Evolutionary conservation across 2,888 invertebrate genomes (phyloP).

Genomic region (Drosophila nigricruria): DNA sequence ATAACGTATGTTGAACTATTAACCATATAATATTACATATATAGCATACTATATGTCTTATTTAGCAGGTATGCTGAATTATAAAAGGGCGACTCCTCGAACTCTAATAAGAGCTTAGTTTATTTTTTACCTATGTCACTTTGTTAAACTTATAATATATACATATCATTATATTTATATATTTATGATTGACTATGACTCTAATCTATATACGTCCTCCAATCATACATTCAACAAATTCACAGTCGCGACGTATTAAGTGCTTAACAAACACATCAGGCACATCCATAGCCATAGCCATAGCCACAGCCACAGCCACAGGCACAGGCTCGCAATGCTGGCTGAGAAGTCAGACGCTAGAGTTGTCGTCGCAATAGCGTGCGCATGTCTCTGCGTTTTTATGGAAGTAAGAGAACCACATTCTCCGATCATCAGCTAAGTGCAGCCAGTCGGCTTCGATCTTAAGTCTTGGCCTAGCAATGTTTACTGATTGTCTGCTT

Average conservation of each 20-base stretch:
- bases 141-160: too few species aligned
- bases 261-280: neutral
- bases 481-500: slow-evolving; percentile 10
- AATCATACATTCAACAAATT: neutral
- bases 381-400: neutral
- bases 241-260: slow-evolving; percentile 7
- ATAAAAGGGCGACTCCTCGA: too few species aligned
- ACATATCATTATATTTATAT: too few species aligned
- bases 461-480: neutral
- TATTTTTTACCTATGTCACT: neutral
- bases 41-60: too few species aligned
- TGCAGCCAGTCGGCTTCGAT: slow-evolving; percentile 3
- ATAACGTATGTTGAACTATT: too few species aligned
- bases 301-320: neutral
- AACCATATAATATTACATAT: too few species aligned
- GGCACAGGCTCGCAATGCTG: neutral
- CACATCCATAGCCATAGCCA: neutral
- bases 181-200: neutral
- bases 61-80: too few species aligned
- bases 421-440: neutral
- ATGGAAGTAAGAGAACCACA: neutral
- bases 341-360: slow-evolving; percentile 1
- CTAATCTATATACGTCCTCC: neutral
- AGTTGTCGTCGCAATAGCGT: neutral
- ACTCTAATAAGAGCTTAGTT: neutral